These are phyloP conservation scores for Fistularia tabacaria DNA, from an alignment of 2,797 vertebrate species.

Conservation along the genomic window DNA sequence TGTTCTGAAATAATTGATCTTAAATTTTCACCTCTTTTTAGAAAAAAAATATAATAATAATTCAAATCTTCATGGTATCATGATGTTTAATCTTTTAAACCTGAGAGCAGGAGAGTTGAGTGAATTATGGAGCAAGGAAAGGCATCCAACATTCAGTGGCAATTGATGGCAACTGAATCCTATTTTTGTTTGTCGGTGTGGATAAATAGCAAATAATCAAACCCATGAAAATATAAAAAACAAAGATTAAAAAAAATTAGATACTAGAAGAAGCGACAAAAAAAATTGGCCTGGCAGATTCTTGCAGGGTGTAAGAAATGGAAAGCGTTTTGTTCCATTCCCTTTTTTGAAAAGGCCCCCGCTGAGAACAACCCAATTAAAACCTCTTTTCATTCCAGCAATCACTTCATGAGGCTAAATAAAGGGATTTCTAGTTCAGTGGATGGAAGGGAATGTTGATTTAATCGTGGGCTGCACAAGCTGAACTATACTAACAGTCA, in stretches of 20 bases:
- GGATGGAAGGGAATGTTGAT: constrained; percentile 40
- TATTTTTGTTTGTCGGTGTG: too few species aligned
- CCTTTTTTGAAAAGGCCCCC: constrained; percentile 50
- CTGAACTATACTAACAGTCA: constrained; percentile 58
- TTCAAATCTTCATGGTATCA: too few species aligned
- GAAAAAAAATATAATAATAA: too few species aligned
- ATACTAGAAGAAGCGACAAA: constrained; percentile 14
- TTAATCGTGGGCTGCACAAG: constrained; percentile 40
- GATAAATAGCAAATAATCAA: too few species aligned
- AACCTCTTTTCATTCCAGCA: constrained; percentile 65
- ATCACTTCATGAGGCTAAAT: constrained; percentile 61
- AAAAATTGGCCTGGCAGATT: constrained; percentile 20
- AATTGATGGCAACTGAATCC: too few species aligned
- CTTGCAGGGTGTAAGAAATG: constrained; percentile 18
- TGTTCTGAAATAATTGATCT: too few species aligned
- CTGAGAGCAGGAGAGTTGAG: too few species aligned
- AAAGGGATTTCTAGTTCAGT: constrained; percentile 54
- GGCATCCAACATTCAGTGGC: too few species aligned
- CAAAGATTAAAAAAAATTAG: constrained; percentile 14
- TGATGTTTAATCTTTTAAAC: too few species aligned
- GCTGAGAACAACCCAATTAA: constrained; percentile 57
- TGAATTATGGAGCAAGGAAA: too few species aligned
- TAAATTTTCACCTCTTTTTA: too few species aligned
- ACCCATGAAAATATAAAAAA: too few species aligned
- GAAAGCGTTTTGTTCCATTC: constrained; percentile 41